These are phyloP conservation scores for Magallana gigas DNA, from an alignment of 1,140 invertebrate genomes.

Conservation along the genomic window DNA sequence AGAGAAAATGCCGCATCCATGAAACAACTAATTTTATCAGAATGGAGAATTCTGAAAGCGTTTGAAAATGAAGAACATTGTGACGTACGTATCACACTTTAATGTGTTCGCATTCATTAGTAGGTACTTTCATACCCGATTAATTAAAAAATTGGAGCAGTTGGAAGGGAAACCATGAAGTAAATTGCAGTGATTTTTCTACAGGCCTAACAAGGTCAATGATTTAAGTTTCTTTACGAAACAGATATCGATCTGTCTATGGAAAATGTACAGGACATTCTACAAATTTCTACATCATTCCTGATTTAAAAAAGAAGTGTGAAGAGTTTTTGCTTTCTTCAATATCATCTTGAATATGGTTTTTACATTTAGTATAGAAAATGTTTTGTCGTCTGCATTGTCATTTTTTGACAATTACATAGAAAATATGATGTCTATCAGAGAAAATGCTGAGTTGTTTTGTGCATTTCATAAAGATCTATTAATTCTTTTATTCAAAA, in stretches of 20 bases:
- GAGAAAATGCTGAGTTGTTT: neutral
- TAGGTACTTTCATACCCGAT: neutral
- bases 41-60: neutral
- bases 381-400: neutral
- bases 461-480: conserved; percentile 1
- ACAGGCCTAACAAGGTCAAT: neutral
- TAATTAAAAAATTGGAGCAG: neutral
- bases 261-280: conserved; percentile 5
- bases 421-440: neutral
- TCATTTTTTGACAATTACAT: neutral
- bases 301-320: neutral
- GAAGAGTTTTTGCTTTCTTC: conserved; percentile 9
- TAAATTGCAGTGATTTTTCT: neutral
- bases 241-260: neutral
- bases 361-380: neutral
- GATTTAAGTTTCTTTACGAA: neutral
- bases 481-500: neutral
- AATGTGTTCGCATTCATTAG: neutral
- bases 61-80: neutral
- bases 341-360: neutral
- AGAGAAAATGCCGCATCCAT: no score
- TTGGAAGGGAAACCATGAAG: neutral
- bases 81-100: conserved; percentile 13
- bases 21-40: neutral
- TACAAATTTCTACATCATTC: neutral